Evolutionary conservation across 2,797 vertebrate species (phyloP), one percentile per base, ranked within the genome.

Genomic region (Heliangelus exortis): DNA sequence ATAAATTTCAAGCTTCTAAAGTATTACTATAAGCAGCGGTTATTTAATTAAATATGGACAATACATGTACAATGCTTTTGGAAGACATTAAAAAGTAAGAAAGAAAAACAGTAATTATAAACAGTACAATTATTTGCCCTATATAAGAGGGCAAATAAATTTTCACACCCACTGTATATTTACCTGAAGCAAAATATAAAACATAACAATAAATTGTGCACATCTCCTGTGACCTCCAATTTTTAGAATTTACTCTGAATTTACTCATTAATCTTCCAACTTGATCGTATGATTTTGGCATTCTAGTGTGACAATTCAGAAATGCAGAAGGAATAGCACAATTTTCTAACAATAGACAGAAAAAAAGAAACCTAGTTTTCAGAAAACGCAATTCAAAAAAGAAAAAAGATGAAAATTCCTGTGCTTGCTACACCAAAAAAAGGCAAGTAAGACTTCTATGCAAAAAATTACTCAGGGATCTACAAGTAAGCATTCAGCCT

Each of bases 181-280:
- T 53, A 54, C 22, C 31, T 51, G 59, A 90, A 80, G 25, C 26
- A 81, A 90, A 85, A 73, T 59, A 75, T 33, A 68, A 92, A 63
- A 5, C 43, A 22, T 25, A 66, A 36, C 28, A 91, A 73, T 28
- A 83, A 81, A 81, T 18, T 18, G 16, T 13, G 25, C 29, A 36
- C 20, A 22, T 43, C 21, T 91, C 31, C 55, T 54, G 21, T 61
- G 69, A 78, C 23, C 23, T 82, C 28, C 48, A 78, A 63, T 33
- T 92, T 96, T 94, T 67, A 84, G 55, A 76, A 88, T 66, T 87
- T 86, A 75, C 25, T 58, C 68, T 55, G 22, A 75, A 90, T 95
- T 36, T 48, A 91, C 62, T 91, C 48, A 92, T 33, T 66, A 63
- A 90, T 74, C 36, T 77, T 85, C 74, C 51, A 82, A 41, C 4